These are phyloP conservation scores for Bufotes viridis DNA, from an alignment of 2,797 vertebrate species.

Conservation along the genomic window DNA sequence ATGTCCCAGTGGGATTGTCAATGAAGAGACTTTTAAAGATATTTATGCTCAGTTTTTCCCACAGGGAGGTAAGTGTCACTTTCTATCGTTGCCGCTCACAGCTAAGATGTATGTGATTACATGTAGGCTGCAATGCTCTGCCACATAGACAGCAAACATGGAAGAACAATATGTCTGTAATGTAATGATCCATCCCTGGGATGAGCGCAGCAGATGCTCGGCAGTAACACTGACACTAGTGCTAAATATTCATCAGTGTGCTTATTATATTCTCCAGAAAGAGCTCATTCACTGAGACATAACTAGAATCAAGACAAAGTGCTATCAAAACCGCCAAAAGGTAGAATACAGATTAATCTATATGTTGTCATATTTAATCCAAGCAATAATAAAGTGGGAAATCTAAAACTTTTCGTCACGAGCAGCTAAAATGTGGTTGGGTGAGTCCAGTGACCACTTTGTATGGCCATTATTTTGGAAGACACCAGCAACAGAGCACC, in stretches of 20 bases:
- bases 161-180: conserved; percentile 6
- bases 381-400: neutral
- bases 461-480: neutral
- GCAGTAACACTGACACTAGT: conserved; percentile 24
- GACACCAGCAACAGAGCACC: neutral
- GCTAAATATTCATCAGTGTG: conserved; percentile 7
- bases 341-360: neutral
- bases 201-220: conserved; percentile 47
- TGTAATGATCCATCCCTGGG: neutral
- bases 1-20: conserved; percentile 97
- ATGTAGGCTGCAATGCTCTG: neutral
- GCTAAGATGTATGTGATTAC: neutral
- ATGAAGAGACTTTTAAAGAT: conserved; percentile 98
- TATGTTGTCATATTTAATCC: neutral
- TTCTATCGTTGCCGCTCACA: neutral
- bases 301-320: neutral
- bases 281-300: neutral
- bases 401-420: too few relatives aligned
- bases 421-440: neutral
- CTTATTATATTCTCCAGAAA: neutral
- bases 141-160: neutral
- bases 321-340: neutral
- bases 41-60: conserved; percentile 99
- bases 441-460: neutral
- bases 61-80: conserved; percentile 89